phyloP scores from a whole-genome alignment of 2,888 invertebrate genomes.

The Acleris literana region DNA sequence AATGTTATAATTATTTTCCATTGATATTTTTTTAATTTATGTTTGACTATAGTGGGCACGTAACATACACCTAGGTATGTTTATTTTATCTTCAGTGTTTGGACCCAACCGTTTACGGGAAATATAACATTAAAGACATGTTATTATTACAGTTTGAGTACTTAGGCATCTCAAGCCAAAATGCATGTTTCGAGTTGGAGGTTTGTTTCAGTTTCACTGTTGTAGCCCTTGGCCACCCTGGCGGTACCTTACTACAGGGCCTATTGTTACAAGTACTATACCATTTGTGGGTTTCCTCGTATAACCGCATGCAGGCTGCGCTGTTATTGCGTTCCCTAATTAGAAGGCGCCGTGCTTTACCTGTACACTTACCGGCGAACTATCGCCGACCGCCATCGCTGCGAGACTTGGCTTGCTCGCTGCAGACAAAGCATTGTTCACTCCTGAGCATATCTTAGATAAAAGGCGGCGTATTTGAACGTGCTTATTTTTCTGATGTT shows the following conservation, averaged over 20 bases:
- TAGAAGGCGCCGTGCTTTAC: constrained; percentile 52
- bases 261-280: constrained; percentile 57
- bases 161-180: no score
- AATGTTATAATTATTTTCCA: no score
- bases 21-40: no score
- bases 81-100: no score
- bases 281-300: constrained; percentile 63
- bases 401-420: constrained; percentile 8
- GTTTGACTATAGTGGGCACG: no score
- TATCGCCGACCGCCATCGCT: constrained; percentile 20
- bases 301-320: constrained; percentile 54
- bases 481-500: constrained; percentile 10
- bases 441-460: constrained; percentile 14
- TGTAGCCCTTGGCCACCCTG: background rate
- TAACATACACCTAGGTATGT: no score
- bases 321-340: constrained; percentile 62
- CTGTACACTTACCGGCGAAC: constrained; percentile 20
- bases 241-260: constrained; percentile 55
- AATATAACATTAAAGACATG: no score
- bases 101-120: no score
- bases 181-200: no score
- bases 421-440: constrained; percentile 32
- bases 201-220: no score
- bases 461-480: constrained; percentile 10
- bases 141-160: no score